phyloP scores from a whole-genome alignment of 2,888 invertebrate species.

The Drosophila merina region DNA sequence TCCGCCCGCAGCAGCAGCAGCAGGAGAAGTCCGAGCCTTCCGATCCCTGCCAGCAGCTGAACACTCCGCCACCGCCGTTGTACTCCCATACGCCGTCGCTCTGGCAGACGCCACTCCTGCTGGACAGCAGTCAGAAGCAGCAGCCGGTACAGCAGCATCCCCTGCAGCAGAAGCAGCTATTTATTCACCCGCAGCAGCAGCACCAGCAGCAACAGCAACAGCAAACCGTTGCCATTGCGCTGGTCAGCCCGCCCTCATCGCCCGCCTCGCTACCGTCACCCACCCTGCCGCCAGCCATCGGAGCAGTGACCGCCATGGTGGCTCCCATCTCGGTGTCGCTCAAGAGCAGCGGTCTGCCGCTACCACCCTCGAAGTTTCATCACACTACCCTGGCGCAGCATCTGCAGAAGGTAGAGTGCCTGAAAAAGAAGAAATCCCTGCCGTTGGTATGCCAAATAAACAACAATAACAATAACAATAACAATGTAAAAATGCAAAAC shows the following conservation, averaged over 20 bases:
- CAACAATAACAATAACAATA: conserved; percentile 40
- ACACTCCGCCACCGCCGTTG: conserved; percentile 65
- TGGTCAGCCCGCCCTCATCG: conserved; percentile 73
- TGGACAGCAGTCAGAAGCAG: conserved; percentile 70
- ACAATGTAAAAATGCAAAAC: conserved; percentile 16
- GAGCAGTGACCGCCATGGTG: conserved; percentile 71
- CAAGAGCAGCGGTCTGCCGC: conserved; percentile 58
- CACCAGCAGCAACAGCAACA: conserved; percentile 80
- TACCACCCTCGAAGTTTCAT: conserved; percentile 83
- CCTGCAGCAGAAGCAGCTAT: conserved; percentile 36
- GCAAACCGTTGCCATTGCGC: conserved; percentile 47
- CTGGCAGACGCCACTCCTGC: conserved; percentile 80
- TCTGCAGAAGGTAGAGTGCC: conserved; percentile 81
- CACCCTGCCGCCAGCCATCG: conserved; percentile 57
- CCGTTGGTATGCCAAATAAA: conserved; percentile 59
- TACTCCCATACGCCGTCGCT: conserved; percentile 78
- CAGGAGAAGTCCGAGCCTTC: conserved; percentile 48
- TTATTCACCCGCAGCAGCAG: conserved; percentile 72
- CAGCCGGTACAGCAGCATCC: conserved; percentile 51
- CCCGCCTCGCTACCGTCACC: conserved; percentile 75
- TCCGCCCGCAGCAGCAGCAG: conserved; percentile 78
- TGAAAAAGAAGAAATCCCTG: conserved; percentile 77
- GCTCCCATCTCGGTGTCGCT: conserved; percentile 69
- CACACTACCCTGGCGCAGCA: conserved; percentile 82
- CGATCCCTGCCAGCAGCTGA: conserved; percentile 45